A percentile compares a stretch with the other conserved stretches of the same genome.
phyloP scores from a whole-genome alignment of 2,797 vertebrate genomes.

The Phylloscopus collybita region DNA sequence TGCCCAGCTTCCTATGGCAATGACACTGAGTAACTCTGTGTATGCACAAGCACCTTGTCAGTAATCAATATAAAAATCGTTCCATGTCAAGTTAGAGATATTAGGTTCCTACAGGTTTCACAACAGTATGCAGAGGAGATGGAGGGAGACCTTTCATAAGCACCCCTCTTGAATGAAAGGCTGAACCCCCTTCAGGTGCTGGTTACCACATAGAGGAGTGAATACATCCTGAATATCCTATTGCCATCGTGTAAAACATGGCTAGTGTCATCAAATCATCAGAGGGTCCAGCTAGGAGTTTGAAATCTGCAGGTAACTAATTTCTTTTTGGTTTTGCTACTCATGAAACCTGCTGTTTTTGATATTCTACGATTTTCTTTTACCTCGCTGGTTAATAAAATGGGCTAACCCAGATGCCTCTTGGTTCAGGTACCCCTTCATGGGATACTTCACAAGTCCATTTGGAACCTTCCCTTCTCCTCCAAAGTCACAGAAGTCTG shows the following conservation, averaged over 20 bases:
- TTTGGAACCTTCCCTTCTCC: neutral
- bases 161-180: neutral
- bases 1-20: neutral
- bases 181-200: neutral
- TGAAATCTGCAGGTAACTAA: neutral
- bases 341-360: neutral
- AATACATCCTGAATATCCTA: neutral
- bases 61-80: neutral
- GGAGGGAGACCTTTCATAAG: neutral
- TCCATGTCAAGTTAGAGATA: neutral
- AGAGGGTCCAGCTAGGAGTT: neutral
- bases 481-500: neutral
- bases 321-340: neutral
- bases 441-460: neutral
- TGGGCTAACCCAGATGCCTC: neutral
- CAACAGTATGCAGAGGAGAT: neutral
- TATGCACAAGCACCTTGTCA: neutral
- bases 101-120: neutral
- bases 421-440: neutral
- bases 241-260: neutral
- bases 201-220: rapidly evolving
- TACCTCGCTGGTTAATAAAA: neutral
- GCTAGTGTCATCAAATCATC: neutral
- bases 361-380: neutral
- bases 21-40: neutral